Evolutionary conservation across 2,113 vertebrate genomes (phyloP), one percentile per base, ranked within the genome.

Genomic region (Labeo rohita): DNA sequence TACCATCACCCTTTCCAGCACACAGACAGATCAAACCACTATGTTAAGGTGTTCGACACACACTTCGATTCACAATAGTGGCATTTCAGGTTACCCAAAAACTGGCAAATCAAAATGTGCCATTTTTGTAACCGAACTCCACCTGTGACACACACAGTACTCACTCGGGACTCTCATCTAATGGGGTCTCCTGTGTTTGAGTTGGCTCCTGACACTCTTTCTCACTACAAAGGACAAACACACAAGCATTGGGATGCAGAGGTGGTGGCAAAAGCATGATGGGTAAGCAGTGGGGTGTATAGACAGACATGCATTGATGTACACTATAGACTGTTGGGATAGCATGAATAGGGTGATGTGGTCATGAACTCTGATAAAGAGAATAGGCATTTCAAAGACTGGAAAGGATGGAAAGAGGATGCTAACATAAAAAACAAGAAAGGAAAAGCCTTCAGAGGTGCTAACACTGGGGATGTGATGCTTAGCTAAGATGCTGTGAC

Each of bases 81-180:
- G n/a, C 61, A 49, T 83, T 72, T 83, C 66, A 23, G 68, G 21
- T 56, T 56, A 43, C 34, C 50, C 66, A 21, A 72, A 83, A 59
- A 28, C 50, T 52, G 18, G 63, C 47, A 70, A 49, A 49, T 83
- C 12, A 61, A 72, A 83, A 39, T 13, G 70, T 68, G 47, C 76
- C 52, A 8, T 61, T 54, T 68, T 39, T 84, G 76, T 63, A 84
- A 49, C 78, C 80, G 2, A 52, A 28, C 65, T 73, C 59, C 63
- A 43, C 54, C 59, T 43, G 68, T 39, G 39, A 39, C 39, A 59
- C 72, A 65, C 54, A 84, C 28, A 28, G 28, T 91, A 96, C 96
- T 96, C 94, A 97, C 95, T 86, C 74, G 76, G 92, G 89, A 84
- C 83, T 92, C 16, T 94, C 93, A 88, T 89, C 88, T 52, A 90